Percentiles rank a stretch among this genome's conserved stretches.
Conservation (phyloP, 2,797 vertebrate species). For the Acipenser oxyrinchus region DNA sequence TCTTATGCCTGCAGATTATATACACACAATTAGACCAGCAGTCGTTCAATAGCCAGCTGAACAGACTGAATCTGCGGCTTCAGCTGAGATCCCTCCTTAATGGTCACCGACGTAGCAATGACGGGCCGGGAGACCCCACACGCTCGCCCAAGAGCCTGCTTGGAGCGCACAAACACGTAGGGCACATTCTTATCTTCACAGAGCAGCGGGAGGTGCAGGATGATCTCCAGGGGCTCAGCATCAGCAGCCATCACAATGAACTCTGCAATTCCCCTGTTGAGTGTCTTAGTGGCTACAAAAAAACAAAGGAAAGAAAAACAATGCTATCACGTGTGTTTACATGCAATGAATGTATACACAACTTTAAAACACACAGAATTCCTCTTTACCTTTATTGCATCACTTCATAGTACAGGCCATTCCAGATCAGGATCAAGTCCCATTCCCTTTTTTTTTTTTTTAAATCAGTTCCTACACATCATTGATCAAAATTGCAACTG, state of each 20-base stretch:
- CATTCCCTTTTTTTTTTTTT: too few relatives aligned
- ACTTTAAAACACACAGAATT: too few relatives aligned
- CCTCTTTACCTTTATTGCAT: too few relatives aligned
- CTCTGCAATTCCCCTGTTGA: constrained; percentile 91
- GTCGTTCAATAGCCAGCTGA: constrained; percentile 89
- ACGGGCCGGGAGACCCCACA: constrained; percentile 91
- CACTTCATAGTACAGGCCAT: too few relatives aligned
- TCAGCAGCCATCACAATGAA: constrained; percentile 98
- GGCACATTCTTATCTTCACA: constrained; percentile 96
- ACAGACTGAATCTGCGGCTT: constrained; percentile 94
- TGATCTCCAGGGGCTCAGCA: constrained; percentile 92
- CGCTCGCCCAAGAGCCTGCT: constrained; percentile 86
- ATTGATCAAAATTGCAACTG: too few relatives aligned
- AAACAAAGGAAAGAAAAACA: too few relatives aligned
- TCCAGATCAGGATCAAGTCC: too few relatives aligned
- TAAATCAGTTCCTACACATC: too few relatives aligned
- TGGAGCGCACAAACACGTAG: constrained; percentile 93
- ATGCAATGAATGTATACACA: too few relatives aligned
- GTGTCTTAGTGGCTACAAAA: constrained; percentile 82
- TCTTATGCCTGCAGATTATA: too few relatives aligned
- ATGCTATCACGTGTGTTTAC: too few relatives aligned
- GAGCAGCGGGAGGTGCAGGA: constrained; percentile 86
- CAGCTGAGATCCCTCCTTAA: constrained; percentile 94
- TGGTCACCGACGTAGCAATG: constrained; percentile 90
- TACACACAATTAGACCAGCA: constrained; percentile 66